Evolutionary conservation across 2,113 vertebrate species (phyloP).

Genomic region (Podilymbus podiceps): DNA sequence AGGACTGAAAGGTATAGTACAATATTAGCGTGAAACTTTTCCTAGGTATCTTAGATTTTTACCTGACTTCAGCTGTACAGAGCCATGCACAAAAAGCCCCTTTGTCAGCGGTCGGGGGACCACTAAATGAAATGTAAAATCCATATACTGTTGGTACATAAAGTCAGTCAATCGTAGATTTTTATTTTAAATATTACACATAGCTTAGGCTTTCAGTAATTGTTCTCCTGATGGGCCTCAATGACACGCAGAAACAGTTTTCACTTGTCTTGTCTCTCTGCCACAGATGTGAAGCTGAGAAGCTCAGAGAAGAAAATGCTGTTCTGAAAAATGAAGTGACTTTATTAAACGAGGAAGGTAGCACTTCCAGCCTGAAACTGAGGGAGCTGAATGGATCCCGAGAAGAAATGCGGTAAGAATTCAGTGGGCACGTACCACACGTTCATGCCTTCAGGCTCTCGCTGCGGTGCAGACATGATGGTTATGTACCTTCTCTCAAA

Average conservation of each 20-base stretch:
- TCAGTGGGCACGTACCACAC: accelerated
- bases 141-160: accelerated
- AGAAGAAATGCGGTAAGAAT: slow-evolving; percentile 83
- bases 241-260: not conserved
- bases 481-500: not conserved
- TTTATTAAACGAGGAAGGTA: slow-evolving; percentile 79
- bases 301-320: slow-evolving; percentile 83
- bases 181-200: not conserved
- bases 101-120: not conserved
- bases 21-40: not conserved
- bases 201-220: too few species aligned
- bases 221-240: not conserved
- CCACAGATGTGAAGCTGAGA: slow-evolving; percentile 81
- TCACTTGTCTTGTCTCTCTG: not conserved
- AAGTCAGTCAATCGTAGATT: not conserved
- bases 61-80: not conserved
- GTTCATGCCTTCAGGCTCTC: not conserved
- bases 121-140: not conserved
- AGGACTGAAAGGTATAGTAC: not conserved
- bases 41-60: not conserved
- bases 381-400: slow-evolving; percentile 76
- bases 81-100: not conserved
- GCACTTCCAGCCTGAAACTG: slow-evolving; percentile 64
- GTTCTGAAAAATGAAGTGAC: slow-evolving; percentile 78
- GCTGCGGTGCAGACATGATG: accelerated